phyloP scores from a whole-genome alignment of 1,140 invertebrate genomes.

The Triops longicaudatus region DNA sequence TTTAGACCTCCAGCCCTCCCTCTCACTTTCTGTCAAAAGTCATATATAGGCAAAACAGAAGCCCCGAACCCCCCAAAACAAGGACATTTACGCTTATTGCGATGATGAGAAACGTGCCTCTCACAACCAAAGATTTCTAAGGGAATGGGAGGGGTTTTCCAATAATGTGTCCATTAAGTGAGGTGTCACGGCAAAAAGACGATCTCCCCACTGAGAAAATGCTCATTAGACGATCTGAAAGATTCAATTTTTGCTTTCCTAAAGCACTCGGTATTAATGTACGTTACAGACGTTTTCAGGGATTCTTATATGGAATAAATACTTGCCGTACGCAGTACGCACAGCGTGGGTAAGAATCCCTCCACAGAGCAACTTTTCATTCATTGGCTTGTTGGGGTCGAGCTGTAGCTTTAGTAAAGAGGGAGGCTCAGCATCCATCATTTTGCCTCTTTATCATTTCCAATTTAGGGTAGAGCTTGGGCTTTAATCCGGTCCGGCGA shows the following conservation, averaged over 20 bases:
- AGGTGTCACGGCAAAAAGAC: neutral
- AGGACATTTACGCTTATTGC: neutral
- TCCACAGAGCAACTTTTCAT: neutral
- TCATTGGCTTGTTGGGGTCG: neutral
- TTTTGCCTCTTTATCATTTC: conserved; percentile 15
- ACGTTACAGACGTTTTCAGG: neutral
- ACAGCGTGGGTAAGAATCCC: too few species aligned
- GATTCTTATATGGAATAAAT: too few species aligned
- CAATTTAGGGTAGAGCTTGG: conserved; percentile 14
- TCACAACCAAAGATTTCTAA: neutral
- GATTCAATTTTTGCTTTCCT: neutral
- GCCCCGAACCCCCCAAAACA: neutral
- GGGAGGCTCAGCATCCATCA: conserved; percentile 10
- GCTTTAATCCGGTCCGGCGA: conserved; percentile 10
- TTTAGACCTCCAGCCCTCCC: neutral
- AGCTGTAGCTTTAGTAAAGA: neutral
- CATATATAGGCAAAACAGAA: conserved; percentile 8
- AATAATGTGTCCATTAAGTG: neutral
- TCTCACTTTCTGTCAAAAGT: neutral
- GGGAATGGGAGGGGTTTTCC: neutral
- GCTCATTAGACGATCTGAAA: neutral
- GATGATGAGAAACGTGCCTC: neutral
- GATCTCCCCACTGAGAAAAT: neutral
- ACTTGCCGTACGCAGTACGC: neutral
- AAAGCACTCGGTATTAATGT: neutral